Base-by-base conservation (phyloP, 2,113 vertebrate species). In the Mustelus asterias region DNA sequence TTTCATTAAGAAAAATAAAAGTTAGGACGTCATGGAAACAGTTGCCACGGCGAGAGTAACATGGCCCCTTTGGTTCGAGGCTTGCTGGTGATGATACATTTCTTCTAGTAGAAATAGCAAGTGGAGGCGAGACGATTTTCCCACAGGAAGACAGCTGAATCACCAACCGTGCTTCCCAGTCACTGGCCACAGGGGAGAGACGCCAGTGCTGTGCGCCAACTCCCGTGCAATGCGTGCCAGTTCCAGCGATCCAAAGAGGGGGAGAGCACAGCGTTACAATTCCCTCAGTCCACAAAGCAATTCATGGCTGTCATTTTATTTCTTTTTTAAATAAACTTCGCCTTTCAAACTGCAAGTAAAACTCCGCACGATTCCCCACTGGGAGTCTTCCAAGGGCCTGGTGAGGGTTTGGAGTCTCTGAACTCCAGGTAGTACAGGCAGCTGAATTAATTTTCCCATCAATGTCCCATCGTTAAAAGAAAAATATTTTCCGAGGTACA, bases 111-210 rank as follows among this genome's bases (percentile, higher is more conserved):
- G 80, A 83, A 83, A 83, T 83, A 58, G 88, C 11, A 41, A 24
- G 33, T 41, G 90, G 90, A 67, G n/a, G n/a, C 63, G 4, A 69
- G 33, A 67, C 54, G 24, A 58, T 26, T 65, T 94, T 94, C 90
- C 60, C 60, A 90, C 29, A 94, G 63, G 90, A 94, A 94, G 90
- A 13, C 26, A 93, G 89, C 22, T 65, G 54, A 65, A 94, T 65
- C 33, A 41, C 33, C 90, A 67, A n/a, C 3, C 11, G 63, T 65
- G 16, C 67, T 94, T 94, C 90, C 90, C 90, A 94, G 24, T 94
- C 7, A 7, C n/a, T 69, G 90, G 90, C 37, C 63, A 41, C 90
- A n/a, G n/a, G 90, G 63, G 16, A 69, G 18, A 18, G 60, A 41
- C 6, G 29, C 26, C 90, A 94, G 33, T 37, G 16, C 63, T 94